These are phyloP conservation scores for Macrophya annulata DNA, from an alignment of 2,888 invertebrate species.

Conservation along the genomic window DNA sequence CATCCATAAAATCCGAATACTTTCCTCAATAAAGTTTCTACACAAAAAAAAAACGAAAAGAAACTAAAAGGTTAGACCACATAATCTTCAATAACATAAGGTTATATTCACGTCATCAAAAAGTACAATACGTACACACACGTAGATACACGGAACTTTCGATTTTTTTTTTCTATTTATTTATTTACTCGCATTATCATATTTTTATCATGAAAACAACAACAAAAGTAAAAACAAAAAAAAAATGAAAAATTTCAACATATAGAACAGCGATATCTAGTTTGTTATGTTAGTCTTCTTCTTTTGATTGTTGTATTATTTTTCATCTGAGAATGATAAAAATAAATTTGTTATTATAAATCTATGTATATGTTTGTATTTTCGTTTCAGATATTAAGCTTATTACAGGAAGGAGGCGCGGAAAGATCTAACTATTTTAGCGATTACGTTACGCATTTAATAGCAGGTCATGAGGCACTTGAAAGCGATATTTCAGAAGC, in stretches of 20 bases:
- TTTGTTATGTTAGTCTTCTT: no score
- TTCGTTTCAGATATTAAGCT: conserved; percentile 86
- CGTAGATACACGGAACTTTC: not conserved
- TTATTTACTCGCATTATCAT: not conserved
- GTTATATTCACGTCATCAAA: conserved; percentile 37
- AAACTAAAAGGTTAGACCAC: conserved; percentile 48
- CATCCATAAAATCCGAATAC: not conserved
- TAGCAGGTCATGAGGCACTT: conserved; percentile 92
- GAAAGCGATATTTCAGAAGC: conserved; percentile 95
- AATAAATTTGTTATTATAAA: no score
- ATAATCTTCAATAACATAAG: not conserved
- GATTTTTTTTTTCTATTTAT: not conserved
- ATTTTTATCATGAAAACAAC: no score
- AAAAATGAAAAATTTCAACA: no score
- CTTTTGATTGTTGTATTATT: not conserved
- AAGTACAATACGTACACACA: not conserved
- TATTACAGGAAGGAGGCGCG: conserved; percentile 93
- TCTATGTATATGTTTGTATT: conserved; percentile 43
- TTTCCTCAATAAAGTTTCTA: not conserved
- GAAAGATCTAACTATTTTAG: conserved; percentile 93
- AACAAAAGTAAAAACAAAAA: no score
- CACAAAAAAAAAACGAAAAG: no score
- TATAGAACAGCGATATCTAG: no score
- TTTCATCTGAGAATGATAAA: no score
- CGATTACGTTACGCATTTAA: conserved; percentile 95